phyloP scores from a whole-genome alignment of 2,888 invertebrate species.

The Ormia ochracea region DNA sequence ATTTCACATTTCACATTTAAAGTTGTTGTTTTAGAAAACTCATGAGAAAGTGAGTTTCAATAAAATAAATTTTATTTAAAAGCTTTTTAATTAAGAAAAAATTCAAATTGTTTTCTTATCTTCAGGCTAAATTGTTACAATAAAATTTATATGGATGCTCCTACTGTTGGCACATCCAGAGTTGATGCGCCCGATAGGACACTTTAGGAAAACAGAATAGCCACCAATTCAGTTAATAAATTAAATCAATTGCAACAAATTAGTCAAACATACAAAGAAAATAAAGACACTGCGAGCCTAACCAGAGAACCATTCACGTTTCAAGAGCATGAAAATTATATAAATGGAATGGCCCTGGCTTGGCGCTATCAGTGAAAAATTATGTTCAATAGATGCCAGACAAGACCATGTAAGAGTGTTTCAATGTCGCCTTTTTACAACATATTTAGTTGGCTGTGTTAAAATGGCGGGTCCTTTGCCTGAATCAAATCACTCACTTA shows the following conservation, averaged over 20 bases:
- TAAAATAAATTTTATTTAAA: conserved; percentile 30
- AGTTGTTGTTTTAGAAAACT: background rate
- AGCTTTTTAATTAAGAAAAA: background rate
- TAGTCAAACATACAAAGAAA: background rate
- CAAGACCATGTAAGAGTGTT: no score
- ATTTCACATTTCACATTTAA: background rate
- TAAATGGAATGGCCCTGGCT: no score
- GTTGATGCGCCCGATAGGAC: background rate
- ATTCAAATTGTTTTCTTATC: background rate
- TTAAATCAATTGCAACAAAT: conserved; percentile 9
- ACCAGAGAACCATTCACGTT: no score
- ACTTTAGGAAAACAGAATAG: background rate
- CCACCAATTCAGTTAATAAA: background rate
- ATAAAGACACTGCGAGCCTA: background rate
- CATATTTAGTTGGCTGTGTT: no score
- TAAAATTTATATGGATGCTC: no score
- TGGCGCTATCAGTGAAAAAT: no score
- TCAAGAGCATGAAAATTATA: no score
- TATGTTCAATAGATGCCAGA: no score
- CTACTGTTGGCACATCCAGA: no score
- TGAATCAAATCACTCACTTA: no score
- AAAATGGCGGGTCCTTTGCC: no score
- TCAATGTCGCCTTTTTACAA: no score
- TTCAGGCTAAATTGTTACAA: conserved; percentile 1
- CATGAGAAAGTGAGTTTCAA: conserved; percentile 53